A percentile compares a stretch with the other conserved stretches of the same genome.
Conservation (phyloP, 53 echinoderm and acorn worm species). For the Holothuria scabra region DNA sequence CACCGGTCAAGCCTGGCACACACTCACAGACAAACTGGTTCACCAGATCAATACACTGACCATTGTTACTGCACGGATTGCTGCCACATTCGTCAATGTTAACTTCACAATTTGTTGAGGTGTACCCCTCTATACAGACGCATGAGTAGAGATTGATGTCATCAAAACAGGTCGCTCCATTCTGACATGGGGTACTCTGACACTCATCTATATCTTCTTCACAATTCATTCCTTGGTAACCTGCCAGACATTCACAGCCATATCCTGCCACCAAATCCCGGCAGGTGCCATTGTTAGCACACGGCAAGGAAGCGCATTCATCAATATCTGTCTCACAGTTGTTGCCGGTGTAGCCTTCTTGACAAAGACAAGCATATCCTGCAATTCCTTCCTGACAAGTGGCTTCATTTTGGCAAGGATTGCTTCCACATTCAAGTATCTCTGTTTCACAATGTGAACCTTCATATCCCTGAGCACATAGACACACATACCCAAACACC, state of each 20-base stretch:
- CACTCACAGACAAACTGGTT: slow-evolving; percentile 58
- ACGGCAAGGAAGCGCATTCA: slow-evolving; percentile 66
- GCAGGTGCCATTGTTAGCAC: slow-evolving; percentile 66
- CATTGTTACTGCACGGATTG: slow-evolving; percentile 70
- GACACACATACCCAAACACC: slow-evolving; percentile 62
- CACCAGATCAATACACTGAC: slow-evolving; percentile 57
- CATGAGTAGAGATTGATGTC: slow-evolving; percentile 54
- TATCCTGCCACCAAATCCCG: slow-evolving; percentile 54
- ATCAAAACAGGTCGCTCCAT: slow-evolving; percentile 66
- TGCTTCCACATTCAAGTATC: slow-evolving; percentile 69
- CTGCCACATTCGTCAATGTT: slow-evolving; percentile 71
- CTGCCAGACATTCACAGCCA: slow-evolving; percentile 60
- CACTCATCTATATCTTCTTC: slow-evolving; percentile 72
- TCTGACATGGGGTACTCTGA: slow-evolving; percentile 63
- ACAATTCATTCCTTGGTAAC: slow-evolving; percentile 66
- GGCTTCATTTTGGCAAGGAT: slow-evolving; percentile 62
- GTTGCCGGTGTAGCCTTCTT: slow-evolving; percentile 55
- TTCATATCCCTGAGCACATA: slow-evolving; percentile 54
- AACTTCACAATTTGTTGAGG: slow-evolving; percentile 49
- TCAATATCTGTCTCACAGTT: slow-evolving; percentile 60
- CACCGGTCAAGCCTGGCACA: slow-evolving; percentile 47
- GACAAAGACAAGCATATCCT: slow-evolving; percentile 62
- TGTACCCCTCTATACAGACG: slow-evolving; percentile 57
- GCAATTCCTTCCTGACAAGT: slow-evolving; percentile 60
- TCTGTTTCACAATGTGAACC: slow-evolving; percentile 62